Percentiles rank a stretch among this genome's conserved stretches.
These are phyloP conservation scores for Macaria notata DNA, from an alignment of 2,888 invertebrate species.

Conservation along the genomic window DNA sequence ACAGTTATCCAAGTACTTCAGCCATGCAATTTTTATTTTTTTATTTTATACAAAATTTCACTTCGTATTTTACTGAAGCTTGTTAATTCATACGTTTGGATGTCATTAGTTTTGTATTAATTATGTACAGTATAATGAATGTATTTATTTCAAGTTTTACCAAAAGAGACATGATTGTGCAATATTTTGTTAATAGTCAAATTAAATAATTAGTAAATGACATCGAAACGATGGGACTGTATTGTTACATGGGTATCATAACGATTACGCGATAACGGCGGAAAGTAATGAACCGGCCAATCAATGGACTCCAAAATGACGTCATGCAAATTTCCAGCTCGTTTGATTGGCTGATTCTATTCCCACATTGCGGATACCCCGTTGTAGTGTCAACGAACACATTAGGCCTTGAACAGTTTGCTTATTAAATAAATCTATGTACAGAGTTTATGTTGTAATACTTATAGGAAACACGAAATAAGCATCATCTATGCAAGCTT, in stretches of 20 bases:
- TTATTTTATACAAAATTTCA: constrained; percentile 12
- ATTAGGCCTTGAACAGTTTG: constrained; percentile 50
- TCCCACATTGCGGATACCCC: no score
- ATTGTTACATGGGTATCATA: no score
- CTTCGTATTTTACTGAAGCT: constrained; percentile 6
- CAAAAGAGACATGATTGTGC: background rate
- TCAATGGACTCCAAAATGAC: no score
- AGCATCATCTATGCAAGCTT: constrained; percentile 51
- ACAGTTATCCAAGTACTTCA: background rate
- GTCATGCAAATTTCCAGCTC: no score
- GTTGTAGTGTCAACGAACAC: constrained; percentile 30
- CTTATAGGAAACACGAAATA: constrained; percentile 47
- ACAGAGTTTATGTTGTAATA: constrained; percentile 38
- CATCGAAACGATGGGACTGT: constrained; percentile 32
- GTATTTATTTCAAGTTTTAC: background rate
- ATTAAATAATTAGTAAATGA: constrained; percentile 11
- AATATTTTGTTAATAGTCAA: background rate
- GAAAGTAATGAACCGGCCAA: no score
- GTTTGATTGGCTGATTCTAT: no score
- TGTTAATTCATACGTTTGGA: constrained; percentile 7
- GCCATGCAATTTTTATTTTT: constrained; percentile 4
- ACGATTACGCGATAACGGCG: no score
- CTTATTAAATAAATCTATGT: constrained; percentile 44
- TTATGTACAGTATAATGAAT: background rate
- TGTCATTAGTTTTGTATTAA: constrained; percentile 9